These are phyloP conservation scores for Ctenosaura bakeri DNA, from an alignment of 2,797 vertebrate genomes.

Conservation along the genomic window DNA sequence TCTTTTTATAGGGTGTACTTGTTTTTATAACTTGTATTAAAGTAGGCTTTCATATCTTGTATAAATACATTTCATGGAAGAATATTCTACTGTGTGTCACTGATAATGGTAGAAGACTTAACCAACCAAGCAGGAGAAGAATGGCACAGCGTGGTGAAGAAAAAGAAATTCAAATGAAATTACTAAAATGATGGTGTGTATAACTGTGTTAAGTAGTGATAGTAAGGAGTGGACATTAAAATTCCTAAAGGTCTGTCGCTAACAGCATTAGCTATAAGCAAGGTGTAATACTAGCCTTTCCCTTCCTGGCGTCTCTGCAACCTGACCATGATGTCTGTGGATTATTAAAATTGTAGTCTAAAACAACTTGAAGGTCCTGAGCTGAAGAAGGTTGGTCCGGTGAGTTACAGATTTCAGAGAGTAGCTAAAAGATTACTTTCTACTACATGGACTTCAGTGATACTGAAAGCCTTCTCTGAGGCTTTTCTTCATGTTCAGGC, in stretches of 20 bases:
- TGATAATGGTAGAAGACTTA: not conserved
- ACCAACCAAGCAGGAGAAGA: not conserved
- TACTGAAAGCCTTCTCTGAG: not conserved
- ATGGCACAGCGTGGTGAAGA: not conserved
- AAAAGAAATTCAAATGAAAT: not conserved
- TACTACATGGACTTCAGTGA: not conserved
- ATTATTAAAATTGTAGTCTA: not conserved
- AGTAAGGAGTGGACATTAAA: not conserved
- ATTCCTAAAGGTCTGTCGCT: too few species aligned
- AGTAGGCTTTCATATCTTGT: not conserved
- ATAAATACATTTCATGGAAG: not conserved
- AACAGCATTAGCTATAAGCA: not conserved
- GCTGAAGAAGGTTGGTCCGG: not conserved
- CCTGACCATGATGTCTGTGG: not conserved
- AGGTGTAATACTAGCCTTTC: too few species aligned
- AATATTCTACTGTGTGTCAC: not conserved
- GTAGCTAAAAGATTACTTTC: not conserved
- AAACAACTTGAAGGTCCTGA: not conserved
- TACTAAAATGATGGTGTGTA: not conserved
- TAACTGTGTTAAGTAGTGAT: not conserved
- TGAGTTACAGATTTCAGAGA: not conserved
- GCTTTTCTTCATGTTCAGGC: not conserved
- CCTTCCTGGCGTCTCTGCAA: not conserved
- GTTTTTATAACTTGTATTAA: not conserved
- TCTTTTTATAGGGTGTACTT: not conserved